phyloP scores from a whole-genome alignment of 1,140 invertebrate species.

The Caenorhabditis remanei region DNA sequence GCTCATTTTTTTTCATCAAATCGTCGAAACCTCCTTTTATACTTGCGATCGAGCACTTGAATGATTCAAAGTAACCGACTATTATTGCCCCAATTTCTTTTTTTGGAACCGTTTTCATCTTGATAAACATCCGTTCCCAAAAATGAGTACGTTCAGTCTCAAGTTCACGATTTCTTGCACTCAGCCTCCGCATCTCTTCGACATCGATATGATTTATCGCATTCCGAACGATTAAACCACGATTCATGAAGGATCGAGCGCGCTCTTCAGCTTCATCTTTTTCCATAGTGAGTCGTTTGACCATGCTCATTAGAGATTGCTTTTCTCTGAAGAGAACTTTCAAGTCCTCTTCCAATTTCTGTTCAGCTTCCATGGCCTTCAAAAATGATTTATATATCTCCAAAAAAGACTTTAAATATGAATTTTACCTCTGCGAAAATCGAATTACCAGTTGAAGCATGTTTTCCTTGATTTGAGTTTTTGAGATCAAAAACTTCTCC shows the following conservation, averaged over 20 bases:
- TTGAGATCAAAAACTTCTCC: constrained; percentile 26
- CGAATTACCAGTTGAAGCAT: background rate
- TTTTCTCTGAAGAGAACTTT: background rate
- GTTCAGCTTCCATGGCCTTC: background rate
- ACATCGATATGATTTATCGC: constrained; percentile 25
- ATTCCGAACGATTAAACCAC: background rate
- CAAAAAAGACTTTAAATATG: no score
- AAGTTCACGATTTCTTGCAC: background rate
- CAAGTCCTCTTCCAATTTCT: background rate
- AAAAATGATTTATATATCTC: background rate
- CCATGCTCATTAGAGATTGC: background rate
- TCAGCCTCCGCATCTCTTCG: background rate
- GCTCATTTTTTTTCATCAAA: constrained; percentile 25
- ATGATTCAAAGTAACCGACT: background rate
- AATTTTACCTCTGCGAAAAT: background rate
- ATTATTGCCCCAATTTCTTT: background rate
- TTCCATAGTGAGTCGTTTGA: background rate
- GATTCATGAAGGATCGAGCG: background rate
- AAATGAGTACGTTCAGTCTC: constrained; percentile 25
- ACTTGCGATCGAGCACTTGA: constrained; percentile 16
- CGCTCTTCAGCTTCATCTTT: constrained; percentile 32
- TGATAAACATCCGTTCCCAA: constrained; percentile 10
- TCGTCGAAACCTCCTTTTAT: constrained; percentile 8
- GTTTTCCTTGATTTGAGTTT: background rate
- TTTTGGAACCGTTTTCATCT: constrained; percentile 5